Base-by-base conservation (phyloP, 1,140 invertebrate species). In the Drosophila obscura region DNA sequence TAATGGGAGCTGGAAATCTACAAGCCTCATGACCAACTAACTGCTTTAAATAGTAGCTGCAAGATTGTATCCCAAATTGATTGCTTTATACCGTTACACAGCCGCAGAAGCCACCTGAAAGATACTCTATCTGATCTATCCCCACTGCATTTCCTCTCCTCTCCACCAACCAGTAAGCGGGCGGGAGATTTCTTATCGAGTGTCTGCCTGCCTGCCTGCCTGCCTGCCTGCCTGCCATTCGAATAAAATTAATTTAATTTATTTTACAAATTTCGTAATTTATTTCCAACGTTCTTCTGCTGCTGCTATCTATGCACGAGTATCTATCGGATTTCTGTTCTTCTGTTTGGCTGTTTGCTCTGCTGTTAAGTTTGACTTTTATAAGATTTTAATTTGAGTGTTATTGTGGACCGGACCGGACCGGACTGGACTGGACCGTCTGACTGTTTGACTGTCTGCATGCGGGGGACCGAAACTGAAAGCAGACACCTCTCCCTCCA, bases 351-450 rank as follows among this genome's bases (percentile, higher is more conserved):
- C n/a, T 45, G 28, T 72, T 49, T 58, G 55, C 31, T 50, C 39
- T 39, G 44, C 51, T 44, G 64, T 68, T 66, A 26, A 51, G 28
- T 31, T 51, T 72, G 82, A 85, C 82, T 87, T 85, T 85, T 82
- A 85, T 75, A 85, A 87, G 81, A 67, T 75, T 85, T 87, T 87
- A 85, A 85, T 85, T 82, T 71, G 82, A 82, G 78, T 85, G 74
- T 88, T 82, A 87, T 80, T 76, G 63, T 57, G 61, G 31, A 8
- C 8, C 9, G 31, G 2, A 28, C 28, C 6, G 1, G 7, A 28
- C 28, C 7, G 7, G 26, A 6, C 26, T 6, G 0, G 26, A 26
- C 26, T 5, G 26, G 28, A 28, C 28, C 6, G 28, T 2, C 6
- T 28, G 22, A 1, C 22, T 22, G 22, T 22, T 2, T 22, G 22